Evolutionary conservation across 2,113 vertebrate genomes (phyloP), one percentile per base, ranked within the genome.

Genomic region (Azemiops feae): DNA sequence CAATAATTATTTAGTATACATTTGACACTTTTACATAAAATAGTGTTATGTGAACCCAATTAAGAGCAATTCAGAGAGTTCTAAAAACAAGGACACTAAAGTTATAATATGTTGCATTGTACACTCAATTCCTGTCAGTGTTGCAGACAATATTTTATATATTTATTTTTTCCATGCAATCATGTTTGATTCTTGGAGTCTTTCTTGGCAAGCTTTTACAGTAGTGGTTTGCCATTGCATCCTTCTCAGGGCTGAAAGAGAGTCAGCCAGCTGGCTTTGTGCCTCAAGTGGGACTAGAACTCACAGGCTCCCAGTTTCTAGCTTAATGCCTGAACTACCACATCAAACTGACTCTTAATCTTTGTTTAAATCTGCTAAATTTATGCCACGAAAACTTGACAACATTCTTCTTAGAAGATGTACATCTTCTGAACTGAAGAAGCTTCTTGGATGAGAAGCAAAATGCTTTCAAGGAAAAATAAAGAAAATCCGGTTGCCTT

Each of bases 91-190:
- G 23, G 20, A 89, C 5, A 22, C 47, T 47, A 43, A n/a, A 60
- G n/a, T 91, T 69, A 88, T 53, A 90, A 25, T 90, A 50, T 27
- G 45, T 10, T 93, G 52, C 4, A 18, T 85, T 96, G 94, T 57
- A 90, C 64, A 81, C 90, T 88, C 43, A 89, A 94, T 90, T 92
- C 87, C 91, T 90, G 92, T 91, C 74, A 92, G 91, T 94, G 92
- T 86, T 91, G 45, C 92, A 89, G 93, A 86, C 30, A 39, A 52
- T 64, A 89, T 89, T 25, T 12, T 27, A 7, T 6, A 7, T 6
- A 93, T n/a, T 50, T 50, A 64, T 27, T 60, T 60, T 11, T 3
- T 30, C 25, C 11, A n/a, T 64, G 12, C 60, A 30, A 14, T 64
- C 60, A 64, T 64, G 60, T 64, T 64, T 64, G 27, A 64, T 64